phyloP scores from a whole-genome alignment of 2,797 vertebrate genomes.

The Balearica regulorum region DNA sequence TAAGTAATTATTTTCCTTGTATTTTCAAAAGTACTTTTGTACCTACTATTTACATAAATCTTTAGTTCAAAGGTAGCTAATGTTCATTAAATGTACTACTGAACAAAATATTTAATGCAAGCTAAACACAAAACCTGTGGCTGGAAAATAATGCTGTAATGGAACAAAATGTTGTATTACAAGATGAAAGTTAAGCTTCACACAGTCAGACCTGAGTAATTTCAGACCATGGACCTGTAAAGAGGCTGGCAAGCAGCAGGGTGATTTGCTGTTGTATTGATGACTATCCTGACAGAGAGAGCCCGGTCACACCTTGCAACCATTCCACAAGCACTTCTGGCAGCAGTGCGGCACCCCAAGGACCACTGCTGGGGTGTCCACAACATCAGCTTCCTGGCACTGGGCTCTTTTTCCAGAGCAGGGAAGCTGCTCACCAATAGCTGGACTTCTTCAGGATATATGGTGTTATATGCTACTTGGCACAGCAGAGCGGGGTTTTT shows the following conservation, averaged over 20 bases:
- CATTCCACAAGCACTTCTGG: background rate
- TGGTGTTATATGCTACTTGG: background rate
- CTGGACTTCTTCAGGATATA: background rate
- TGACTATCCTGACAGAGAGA: background rate
- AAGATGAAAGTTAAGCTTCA: background rate
- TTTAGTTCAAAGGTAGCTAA: background rate
- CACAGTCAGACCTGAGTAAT: background rate
- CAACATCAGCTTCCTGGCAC: background rate
- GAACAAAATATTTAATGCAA: background rate
- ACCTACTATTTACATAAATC: background rate
- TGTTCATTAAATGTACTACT: background rate
- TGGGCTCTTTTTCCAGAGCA: background rate
- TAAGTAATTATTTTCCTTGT: background rate
- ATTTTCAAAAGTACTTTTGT: background rate
- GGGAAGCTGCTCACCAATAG: background rate
- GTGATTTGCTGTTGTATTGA: background rate
- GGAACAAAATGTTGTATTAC: background rate
- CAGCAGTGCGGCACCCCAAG: background rate
- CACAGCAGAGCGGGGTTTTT: rapidly evolving
- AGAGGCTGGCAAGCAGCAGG: background rate
- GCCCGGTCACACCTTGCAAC: background rate
- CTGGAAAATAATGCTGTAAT: background rate
- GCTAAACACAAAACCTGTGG: background rate
- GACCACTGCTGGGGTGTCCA: background rate
- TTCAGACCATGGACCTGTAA: background rate